Evolutionary conservation across 2,797 vertebrate species (phyloP).

Genomic region (Danio tinwini): DNA sequence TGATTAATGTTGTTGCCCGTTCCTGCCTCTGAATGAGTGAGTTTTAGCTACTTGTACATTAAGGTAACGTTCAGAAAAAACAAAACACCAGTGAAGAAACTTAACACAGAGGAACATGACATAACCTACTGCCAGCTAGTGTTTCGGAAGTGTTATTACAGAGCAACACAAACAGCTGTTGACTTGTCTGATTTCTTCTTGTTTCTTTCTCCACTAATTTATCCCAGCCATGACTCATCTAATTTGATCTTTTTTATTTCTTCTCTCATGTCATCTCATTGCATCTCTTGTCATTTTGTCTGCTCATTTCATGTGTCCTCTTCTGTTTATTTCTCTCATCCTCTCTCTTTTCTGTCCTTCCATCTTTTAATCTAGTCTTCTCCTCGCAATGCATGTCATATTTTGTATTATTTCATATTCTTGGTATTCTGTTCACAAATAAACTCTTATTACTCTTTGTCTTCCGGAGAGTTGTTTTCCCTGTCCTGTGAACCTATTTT

Average conservation of each 20-base stretch:
- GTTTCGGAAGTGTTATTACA: too few relatives aligned
- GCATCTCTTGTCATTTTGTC: neutral
- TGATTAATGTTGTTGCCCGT: too few relatives aligned
- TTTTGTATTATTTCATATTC: neutral
- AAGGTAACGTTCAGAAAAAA: too few relatives aligned
- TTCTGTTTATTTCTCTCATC: neutral
- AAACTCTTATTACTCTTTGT: slow-evolving; percentile 19
- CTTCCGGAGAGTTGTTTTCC: neutral
- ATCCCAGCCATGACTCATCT: neutral
- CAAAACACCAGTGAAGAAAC: too few relatives aligned
- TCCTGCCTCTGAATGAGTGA: too few relatives aligned
- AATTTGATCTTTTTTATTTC: neutral
- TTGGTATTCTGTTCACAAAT: slow-evolving; percentile 9
- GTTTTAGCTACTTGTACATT: too few relatives aligned
- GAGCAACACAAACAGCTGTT: too few relatives aligned
- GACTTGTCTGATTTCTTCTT: too few relatives aligned
- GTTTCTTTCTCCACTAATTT: too few relatives aligned
- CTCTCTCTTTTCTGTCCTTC: neutral
- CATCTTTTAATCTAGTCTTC: neutral
- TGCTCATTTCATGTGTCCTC: neutral
- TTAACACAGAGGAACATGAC: too few relatives aligned
- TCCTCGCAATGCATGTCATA: neutral
- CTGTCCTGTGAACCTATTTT: slow-evolving; percentile 10
- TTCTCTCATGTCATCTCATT: neutral
- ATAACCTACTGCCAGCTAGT: too few relatives aligned